Evolutionary conservation across 1,140 invertebrate genomes (phyloP), one percentile per base, ranked within the genome.

Genomic region (Scaptomyza graminum): DNA sequence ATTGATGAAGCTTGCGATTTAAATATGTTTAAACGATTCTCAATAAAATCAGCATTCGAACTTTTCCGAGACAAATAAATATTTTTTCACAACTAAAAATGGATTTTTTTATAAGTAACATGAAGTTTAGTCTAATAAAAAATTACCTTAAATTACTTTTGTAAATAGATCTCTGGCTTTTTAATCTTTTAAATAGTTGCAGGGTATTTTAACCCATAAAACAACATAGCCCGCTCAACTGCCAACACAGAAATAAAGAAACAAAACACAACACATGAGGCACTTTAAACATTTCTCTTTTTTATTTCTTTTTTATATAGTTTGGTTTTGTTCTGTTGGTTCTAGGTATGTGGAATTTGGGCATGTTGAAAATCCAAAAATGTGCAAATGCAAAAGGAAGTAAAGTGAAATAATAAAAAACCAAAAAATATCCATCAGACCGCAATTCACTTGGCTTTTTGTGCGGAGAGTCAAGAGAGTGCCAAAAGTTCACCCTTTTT

Each of bases 381-480:
- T 13, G 43, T 15, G 34, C 22, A 22, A 41, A 12, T 37, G 34
- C 34, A 11, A 47, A 25, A 2, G 15, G 15, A 25, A 22, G 13
- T 39, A 11, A 13, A 55, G 46, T 28, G 34, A 25, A 65, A 71
- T 44, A n/a, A 56, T n/a, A n/a, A n/a, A n/a, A n/a, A n/a, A n/a
- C n/a, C n/a, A 57, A 52, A 52, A 59, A 66, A 65, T 74, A 83
- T 65, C 66, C 74, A 76, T 81, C 72, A 76, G 69, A 85, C 80
- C 75, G 75, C 82, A 85, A 70, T 85, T 68, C 79, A 77, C 78
- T 84, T 72, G 75, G 54, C 31, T 34, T 77, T 54, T 56, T 47
- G 37, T 3, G 37, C n/a, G 37, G 37, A 41, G 37, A 4, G 31
- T 34, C 8, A 7, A 34, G 28, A 16, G 54, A 59, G 62, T 60